A percentile compares a stretch with the other conserved stretches of the same genome.
These are phyloP conservation scores for Melanotaenia parkinsoni DNA, from an alignment of 2,797 vertebrate species.

Conservation along the genomic window DNA sequence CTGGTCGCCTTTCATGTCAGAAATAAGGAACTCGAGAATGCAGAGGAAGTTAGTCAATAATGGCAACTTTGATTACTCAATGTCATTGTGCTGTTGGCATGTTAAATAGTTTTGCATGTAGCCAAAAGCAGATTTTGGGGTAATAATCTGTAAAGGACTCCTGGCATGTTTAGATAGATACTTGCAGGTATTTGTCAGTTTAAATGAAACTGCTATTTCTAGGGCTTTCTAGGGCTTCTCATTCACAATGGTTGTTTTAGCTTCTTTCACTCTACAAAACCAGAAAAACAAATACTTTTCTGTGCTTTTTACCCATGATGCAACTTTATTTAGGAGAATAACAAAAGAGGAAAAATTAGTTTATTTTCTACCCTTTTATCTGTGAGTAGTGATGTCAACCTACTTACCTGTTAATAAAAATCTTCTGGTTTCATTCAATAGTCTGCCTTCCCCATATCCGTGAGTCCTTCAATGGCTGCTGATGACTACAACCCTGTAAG, in stretches of 20 bases:
- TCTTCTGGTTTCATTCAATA: slow-evolving; percentile 62
- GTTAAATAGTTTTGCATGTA: background rate
- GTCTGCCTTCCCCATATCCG: slow-evolving; percentile 83
- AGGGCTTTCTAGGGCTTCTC: background rate
- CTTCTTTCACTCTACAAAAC: background rate
- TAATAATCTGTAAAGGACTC: background rate
- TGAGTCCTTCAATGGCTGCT: slow-evolving; percentile 84
- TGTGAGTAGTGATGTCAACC: slow-evolving; percentile 4
- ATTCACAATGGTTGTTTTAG: background rate
- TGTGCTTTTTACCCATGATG: slow-evolving; percentile 33
- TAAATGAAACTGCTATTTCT: slow-evolving; percentile 23
- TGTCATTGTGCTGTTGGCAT: slow-evolving; percentile 6
- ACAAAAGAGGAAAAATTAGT: background rate
- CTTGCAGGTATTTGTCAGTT: background rate
- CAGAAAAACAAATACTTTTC: background rate
- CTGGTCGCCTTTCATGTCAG: background rate
- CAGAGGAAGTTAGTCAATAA: slow-evolving; percentile 78
- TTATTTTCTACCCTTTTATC: slow-evolving; percentile 2
- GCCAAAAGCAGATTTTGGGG: background rate
- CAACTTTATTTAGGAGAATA: slow-evolving; percentile 56
- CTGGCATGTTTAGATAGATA: background rate
- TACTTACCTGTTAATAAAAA: slow-evolving; percentile 6
- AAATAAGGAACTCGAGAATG: slow-evolving; percentile 66
- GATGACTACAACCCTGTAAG: slow-evolving; percentile 90
- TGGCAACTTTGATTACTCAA: slow-evolving; percentile 66